Evolutionary conservation across 2,797 vertebrate genomes (phyloP), one percentile per base, ranked within the genome.

Genomic region (Allochrocebus solatus): DNA sequence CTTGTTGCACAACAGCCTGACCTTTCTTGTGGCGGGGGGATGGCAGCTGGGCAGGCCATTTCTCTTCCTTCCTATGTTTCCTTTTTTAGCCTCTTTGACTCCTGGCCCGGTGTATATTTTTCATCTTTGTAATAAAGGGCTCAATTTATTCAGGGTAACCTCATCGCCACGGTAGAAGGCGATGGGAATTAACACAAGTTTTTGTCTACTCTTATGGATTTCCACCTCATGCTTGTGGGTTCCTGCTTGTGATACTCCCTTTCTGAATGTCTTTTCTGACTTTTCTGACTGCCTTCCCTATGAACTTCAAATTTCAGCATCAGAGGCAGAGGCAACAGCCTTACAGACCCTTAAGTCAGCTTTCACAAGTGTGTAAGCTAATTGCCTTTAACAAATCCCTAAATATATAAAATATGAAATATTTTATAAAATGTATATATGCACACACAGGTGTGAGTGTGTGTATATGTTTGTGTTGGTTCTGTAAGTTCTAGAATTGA

Each of bases 1-100:
- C 19, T 26, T 59, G 13, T 46, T 8, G 19, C 11, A 0, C 70
- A 53, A 28, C 0, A 43, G 2, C 2, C 19, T 50, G n/a, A 26
- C 1, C 16, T 22, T 57, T 74, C 59, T 57, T 22, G 3, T 9
- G 57, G n/a, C 0, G 41, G 39, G 28, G 9, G 9, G 22, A 11
- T 10, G 10, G 50, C 24, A 75, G 19, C 26, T 50, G 26, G 17
- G 33, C 16, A 22, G 4, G 28, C 2, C n/a, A 70, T 43, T 80
- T 10, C 43, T 55, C 26, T 72, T 11, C 3, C 14, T 85, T 89
- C 7, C 19, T 46, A n/a, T 89, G 16, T 8, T n/a, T 89, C 16
- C 5, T 79, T 59, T 87, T 13, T 75, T 24, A 81, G 4, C 8
- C 36, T 80, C 28, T 48, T n/a, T 84, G 46, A 76, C 22, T n/a